A percentile compares a stretch with the other conserved stretches of the same genome.
Evolutionary conservation across 2,797 vertebrate species (phyloP).

Genomic region (Hemibagrus guttatus): DNA sequence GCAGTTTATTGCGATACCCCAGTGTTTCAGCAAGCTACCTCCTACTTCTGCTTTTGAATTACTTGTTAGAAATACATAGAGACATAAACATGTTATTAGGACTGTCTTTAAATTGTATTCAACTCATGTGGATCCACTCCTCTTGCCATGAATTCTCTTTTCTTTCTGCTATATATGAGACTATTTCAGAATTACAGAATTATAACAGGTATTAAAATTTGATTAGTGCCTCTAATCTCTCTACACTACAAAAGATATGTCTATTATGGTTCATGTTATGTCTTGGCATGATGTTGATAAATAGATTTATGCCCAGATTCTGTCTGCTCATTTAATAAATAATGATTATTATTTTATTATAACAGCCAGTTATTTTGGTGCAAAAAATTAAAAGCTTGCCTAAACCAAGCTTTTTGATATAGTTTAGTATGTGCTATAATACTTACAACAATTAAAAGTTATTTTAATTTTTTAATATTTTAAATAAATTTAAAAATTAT

Average conservation of each 20-base stretch:
- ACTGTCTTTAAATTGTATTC: neutral
- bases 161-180: neutral
- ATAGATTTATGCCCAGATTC: neutral
- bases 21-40: neutral
- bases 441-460: neutral
- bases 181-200: neutral
- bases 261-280: neutral
- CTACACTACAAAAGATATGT: neutral
- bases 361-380: neutral
- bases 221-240: neutral
- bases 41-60: neutral
- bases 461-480: too few species aligned
- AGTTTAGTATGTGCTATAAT: neutral
- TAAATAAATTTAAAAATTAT: neutral
- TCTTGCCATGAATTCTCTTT: neutral
- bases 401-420: neutral
- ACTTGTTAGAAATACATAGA: neutral
- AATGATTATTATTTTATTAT: neutral
- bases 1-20: constrained; percentile 7
- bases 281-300: neutral
- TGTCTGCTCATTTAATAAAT: neutral
- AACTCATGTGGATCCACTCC: neutral
- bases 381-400: neutral
- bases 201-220: neutral
- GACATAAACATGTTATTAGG: neutral